Percentiles rank a stretch among this genome's conserved stretches.
phyloP scores from a whole-genome alignment of 1,140 invertebrate species.

The Euura saliciscinereae region DNA sequence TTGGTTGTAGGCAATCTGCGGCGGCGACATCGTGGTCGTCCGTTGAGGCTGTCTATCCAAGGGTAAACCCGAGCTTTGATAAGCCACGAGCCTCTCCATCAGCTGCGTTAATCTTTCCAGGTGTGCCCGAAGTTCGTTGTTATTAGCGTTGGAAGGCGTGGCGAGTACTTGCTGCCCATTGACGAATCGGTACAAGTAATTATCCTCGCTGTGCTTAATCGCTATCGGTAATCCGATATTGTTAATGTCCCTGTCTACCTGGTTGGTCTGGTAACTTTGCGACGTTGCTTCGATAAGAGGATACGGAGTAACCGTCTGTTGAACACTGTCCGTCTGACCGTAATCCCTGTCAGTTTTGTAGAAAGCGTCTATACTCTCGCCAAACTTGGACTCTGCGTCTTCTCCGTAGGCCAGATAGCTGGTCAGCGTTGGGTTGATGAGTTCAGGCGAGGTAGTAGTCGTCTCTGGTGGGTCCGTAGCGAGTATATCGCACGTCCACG shows the following conservation, averaged over 20 bases:
- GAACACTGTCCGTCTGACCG: constrained; percentile 18
- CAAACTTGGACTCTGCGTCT: constrained; percentile 22
- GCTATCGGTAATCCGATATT: constrained; percentile 16
- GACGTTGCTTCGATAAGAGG: constrained; percentile 21
- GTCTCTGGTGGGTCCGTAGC: constrained; percentile 18
- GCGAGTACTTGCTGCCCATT: constrained; percentile 17
- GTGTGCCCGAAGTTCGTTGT: constrained; percentile 6
- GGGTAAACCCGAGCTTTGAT: constrained; percentile 16
- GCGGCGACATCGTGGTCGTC: not conserved
- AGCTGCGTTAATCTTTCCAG: constrained; percentile 16
- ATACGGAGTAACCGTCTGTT: constrained; percentile 18
- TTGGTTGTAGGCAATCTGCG: not conserved
- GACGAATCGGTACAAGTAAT: constrained; percentile 18
- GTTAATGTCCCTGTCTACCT: constrained; percentile 6
- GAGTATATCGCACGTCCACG: constrained; percentile 43
- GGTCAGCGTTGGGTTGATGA: constrained; percentile 26
- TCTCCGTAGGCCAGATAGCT: constrained; percentile 31
- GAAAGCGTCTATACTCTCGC: constrained; percentile 33
- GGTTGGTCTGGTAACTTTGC: not conserved
- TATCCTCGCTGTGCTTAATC: constrained; percentile 12
- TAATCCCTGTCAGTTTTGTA: constrained; percentile 22
- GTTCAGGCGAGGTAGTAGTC: constrained; percentile 21
- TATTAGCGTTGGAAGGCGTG: not conserved
- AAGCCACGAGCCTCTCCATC: constrained; percentile 23
- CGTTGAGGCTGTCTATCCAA: constrained; percentile 14